Evolutionary conservation across 1,140 invertebrate species (phyloP).

Genomic region (Danaus melanippus): DNA sequence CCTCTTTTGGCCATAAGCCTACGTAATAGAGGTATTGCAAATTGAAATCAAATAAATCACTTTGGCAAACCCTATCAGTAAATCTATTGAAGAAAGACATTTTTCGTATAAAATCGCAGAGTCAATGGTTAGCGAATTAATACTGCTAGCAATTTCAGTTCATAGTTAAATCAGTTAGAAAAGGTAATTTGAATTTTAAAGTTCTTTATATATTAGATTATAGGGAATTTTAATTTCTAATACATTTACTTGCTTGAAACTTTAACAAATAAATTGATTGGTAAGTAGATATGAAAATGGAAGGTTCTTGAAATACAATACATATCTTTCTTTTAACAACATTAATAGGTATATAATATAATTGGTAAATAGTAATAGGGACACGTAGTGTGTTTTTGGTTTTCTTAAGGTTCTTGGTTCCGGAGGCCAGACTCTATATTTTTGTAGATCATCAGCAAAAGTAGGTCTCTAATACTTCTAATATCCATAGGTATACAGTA

Average conservation of each 20-base stretch:
- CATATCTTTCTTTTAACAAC: neutral
- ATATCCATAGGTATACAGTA: too few species aligned
- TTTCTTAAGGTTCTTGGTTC: too few species aligned
- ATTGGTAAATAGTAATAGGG: neutral
- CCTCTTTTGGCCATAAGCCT: constrained; percentile 49
- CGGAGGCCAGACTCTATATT: too few species aligned
- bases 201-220: neutral
- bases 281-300: neutral
- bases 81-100: constrained; percentile 23
- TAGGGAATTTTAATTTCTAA: too few species aligned
- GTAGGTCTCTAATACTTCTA: too few species aligned
- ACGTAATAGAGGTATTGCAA: constrained; percentile 43
- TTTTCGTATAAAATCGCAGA: constrained; percentile 22
- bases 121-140: neutral
- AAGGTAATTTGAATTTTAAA: constrained; percentile 6
- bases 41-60: constrained; percentile 50
- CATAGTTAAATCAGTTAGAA: constrained; percentile 3
- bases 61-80: constrained; percentile 13
- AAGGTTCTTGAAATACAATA: constrained; percentile 2
- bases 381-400: too few species aligned
- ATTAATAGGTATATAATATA: neutral
- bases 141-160: constrained; percentile 2
- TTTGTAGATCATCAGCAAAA: too few species aligned
- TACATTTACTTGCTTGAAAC: too few species aligned
- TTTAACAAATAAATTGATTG: neutral